A percentile compares a stretch with the other conserved stretches of the same genome.
Evolutionary conservation across 2,797 vertebrate species (phyloP).

Genomic region (Eremophila alpestris): DNA sequence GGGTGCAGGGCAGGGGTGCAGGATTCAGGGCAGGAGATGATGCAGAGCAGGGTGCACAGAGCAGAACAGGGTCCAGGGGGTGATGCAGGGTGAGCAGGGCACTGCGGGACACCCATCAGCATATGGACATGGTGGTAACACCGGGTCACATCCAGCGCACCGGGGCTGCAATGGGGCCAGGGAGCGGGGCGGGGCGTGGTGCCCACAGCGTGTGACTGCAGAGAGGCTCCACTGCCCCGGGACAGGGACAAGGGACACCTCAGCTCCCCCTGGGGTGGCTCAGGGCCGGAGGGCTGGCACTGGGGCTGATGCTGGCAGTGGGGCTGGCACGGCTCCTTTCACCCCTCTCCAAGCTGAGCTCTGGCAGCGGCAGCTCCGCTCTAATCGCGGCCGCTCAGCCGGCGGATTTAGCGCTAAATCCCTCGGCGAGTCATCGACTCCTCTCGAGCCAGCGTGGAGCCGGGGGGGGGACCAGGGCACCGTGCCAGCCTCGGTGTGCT

Average conservation of each 20-base stretch:
- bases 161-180: accelerated
- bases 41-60: neutral
- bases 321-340: neutral
- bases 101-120: accelerated
- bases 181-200: accelerated
- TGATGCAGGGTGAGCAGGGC: neutral
- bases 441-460: neutral
- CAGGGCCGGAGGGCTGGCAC: neutral
- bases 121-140: accelerated
- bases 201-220: accelerated
- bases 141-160: accelerated
- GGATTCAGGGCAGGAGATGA: no score
- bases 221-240: accelerated
- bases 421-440: constrained; percentile 6
- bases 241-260: neutral
- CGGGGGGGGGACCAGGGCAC: neutral
- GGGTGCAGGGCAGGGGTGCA: neutral
- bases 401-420: constrained; percentile 43
- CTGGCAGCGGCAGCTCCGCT: neutral
- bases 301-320: neutral
- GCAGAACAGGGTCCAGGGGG: no score
- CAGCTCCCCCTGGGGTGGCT: no score
- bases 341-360: neutral
- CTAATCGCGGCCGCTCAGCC: constrained; percentile 17
- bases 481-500: neutral